Percentiles rank a stretch among this genome's conserved stretches.
Conservation (phyloP, 2,888 invertebrate genomes). For the Melipona bicolor region DNA sequence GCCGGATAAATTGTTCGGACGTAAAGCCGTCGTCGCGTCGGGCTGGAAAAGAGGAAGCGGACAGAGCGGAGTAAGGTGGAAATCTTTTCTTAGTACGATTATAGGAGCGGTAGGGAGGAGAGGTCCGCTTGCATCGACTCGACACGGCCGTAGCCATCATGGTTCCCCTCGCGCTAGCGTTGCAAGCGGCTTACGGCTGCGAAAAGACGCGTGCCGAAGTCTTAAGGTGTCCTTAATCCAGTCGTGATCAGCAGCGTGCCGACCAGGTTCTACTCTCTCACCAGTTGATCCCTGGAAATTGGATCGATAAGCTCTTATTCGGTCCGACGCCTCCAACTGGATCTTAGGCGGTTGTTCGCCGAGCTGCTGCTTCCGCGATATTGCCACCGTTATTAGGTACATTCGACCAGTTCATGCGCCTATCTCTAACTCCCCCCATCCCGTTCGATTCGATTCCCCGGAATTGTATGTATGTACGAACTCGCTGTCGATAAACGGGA, state of each 20-base stretch:
- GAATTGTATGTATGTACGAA: constrained; percentile 2
- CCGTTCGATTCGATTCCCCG: neutral
- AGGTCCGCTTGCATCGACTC: neutral
- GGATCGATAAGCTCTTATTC: constrained; percentile 72
- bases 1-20: constrained; percentile 18
- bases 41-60: neutral
- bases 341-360: constrained; percentile 28
- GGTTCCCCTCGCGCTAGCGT: constrained; percentile 17
- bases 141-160: neutral
- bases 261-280: constrained; percentile 53
- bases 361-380: constrained; percentile 27
- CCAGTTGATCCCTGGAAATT: constrained; percentile 70
- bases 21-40: constrained; percentile 5
- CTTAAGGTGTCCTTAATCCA: constrained; percentile 71
- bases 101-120: neutral
- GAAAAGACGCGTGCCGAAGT: constrained; percentile 66
- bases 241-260: constrained; percentile 62
- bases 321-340: constrained; percentile 49
- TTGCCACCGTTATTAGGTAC: constrained; percentile 40
- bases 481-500: constrained; percentile 9
- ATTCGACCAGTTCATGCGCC: constrained; percentile 20
- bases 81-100: constrained; percentile 23
- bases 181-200: constrained; percentile 54
- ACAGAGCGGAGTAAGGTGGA: no score
- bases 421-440: neutral